phyloP scores from a whole-genome alignment of 2,888 invertebrate species.

The Drosophila colorata region DNA sequence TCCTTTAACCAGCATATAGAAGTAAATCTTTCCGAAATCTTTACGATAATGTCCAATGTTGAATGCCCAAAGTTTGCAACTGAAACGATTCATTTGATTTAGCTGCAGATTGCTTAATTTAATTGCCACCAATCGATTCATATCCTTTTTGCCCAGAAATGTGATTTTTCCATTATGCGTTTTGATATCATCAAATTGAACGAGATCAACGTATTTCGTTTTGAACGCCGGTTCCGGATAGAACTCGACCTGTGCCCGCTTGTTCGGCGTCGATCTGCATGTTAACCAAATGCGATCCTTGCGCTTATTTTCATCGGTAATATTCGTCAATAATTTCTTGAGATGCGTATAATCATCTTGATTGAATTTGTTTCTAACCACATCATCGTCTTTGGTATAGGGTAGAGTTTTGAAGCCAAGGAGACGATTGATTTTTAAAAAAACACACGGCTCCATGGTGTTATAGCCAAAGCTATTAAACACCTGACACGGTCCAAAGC shows the following conservation, averaged over 20 bases:
- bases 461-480: slow-evolving; percentile 43
- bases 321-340: slow-evolving; percentile 1
- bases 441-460: slow-evolving; percentile 51
- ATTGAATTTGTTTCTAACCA: slow-evolving; percentile 1
- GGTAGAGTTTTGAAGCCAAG: slow-evolving; percentile 52
- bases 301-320: neutral
- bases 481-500: slow-evolving; percentile 51
- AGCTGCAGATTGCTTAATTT: slow-evolving; percentile 26
- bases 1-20: slow-evolving; percentile 20
- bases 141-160: slow-evolving; percentile 13
- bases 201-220: slow-evolving; percentile 40
- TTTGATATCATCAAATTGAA: neutral
- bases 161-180: neutral
- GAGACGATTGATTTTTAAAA: slow-evolving; percentile 61
- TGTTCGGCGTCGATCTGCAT: slow-evolving; percentile 14
- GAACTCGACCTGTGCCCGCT: slow-evolving; percentile 7
- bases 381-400: slow-evolving; percentile 14
- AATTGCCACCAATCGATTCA: slow-evolving; percentile 64
- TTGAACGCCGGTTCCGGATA: slow-evolving; percentile 43
- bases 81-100: slow-evolving; percentile 17
- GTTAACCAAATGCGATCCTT: slow-evolving; percentile 54
- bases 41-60: slow-evolving; percentile 40
- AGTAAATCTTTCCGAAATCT: slow-evolving; percentile 32
- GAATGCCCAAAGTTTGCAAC: slow-evolving; percentile 58
- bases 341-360: slow-evolving; percentile 15